A percentile compares a stretch with the other conserved stretches of the same genome.
These are phyloP conservation scores for Dendrophyllia cribrosa DNA, from an alignment of 64 coral and sea anemone species.

Conservation along the genomic window DNA sequence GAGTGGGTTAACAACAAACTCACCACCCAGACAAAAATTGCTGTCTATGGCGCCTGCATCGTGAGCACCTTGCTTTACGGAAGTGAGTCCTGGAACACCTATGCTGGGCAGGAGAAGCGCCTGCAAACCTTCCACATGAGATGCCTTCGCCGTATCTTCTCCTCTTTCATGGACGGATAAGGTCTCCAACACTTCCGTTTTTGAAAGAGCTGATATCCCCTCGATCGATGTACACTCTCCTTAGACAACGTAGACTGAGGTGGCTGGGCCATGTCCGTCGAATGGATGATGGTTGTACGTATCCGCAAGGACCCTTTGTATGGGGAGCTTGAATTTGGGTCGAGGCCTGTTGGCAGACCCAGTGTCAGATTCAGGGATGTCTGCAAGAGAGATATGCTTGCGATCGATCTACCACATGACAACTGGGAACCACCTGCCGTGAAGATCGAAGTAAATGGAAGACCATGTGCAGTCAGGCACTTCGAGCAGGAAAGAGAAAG, in stretches of 20 bases:
- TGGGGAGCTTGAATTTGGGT: not conserved
- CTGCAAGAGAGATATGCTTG: not conserved
- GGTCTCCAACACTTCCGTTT: not conserved
- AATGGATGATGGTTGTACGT: not conserved
- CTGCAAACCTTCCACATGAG: constrained; percentile 5
- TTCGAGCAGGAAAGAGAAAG: not conserved
- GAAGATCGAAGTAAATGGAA: no score
- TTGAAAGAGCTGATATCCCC: not conserved
- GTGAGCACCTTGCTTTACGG: constrained; percentile 37
- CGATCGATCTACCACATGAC: no score
- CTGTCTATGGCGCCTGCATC: constrained; percentile 7
- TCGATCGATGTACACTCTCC: not conserved
- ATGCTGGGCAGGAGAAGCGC: not conserved
- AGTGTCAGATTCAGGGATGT: not conserved
- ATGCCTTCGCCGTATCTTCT: not conserved
- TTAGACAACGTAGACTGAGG: constrained; percentile 6
- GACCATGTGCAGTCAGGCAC: no score
- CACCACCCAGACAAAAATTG: not conserved
- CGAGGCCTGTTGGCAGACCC: not conserved
- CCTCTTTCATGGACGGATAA: not conserved
- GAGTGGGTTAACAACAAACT: constrained; percentile 4
- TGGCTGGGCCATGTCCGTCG: constrained; percentile 14
- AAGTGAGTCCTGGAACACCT: not conserved
- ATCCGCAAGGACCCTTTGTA: constrained; percentile 7
- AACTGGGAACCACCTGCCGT: no score